Conservation (phyloP, 2,113 vertebrate genomes). For the human region GRCh38 chrX:85357501-85358000, state of each 20-base stretch:
- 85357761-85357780: background rate
- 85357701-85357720: background rate
- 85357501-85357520: background rate
- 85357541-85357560: background rate
- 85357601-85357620: background rate
- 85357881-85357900: background rate
- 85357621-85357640: background rate
- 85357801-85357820: background rate
- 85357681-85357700: background rate
- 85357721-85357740: conserved; percentile 21
- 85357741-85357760: background rate
- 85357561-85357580: background rate
- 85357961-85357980: background rate
- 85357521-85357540: background rate
- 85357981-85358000: background rate
- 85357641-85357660: background rate
- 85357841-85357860: background rate
- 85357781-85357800: background rate
- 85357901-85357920: background rate
- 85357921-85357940: background rate
- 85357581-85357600: background rate
- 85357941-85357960: background rate
- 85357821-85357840: background rate
- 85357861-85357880: background rate
- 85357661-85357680: background rate